Conservation (phyloP, 2,797 vertebrate genomes). For the Selene dorsalis region DNA sequence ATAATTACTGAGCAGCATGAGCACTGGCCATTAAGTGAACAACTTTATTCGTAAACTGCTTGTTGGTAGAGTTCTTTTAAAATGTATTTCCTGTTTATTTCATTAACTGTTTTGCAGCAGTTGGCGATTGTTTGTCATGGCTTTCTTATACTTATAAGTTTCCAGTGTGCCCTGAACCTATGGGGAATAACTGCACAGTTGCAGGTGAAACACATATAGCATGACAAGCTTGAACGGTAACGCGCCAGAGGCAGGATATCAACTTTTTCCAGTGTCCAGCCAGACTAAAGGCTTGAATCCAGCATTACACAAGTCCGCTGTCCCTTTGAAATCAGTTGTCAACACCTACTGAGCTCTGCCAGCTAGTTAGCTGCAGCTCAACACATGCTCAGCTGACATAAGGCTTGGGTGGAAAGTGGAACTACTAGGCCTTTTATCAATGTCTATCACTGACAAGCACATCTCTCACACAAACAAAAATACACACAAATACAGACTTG, state of each 20-base stretch:
- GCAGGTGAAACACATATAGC: background rate
- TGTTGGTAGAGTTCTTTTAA: background rate
- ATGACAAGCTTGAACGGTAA: constrained; percentile 7
- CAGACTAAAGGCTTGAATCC: constrained; percentile 23
- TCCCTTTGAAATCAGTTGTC: constrained; percentile 20
- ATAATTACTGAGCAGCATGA: constrained; percentile 5
- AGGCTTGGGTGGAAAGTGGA: constrained; percentile 22
- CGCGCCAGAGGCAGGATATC: background rate
- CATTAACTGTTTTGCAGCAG: background rate
- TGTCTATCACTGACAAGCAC: background rate
- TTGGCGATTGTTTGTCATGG: background rate
- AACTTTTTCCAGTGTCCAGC: background rate
- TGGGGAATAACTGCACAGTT: background rate
- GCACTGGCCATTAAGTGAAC: constrained; percentile 4
- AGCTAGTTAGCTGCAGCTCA: constrained; percentile 41
- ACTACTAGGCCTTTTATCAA: constrained; percentile 20
- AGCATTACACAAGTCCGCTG: constrained; percentile 11
- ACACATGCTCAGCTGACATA: constrained; percentile 37
- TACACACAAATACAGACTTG: background rate
- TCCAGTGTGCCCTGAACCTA: background rate
- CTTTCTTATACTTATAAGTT: background rate
- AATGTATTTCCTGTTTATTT: background rate
- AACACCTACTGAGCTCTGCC: constrained; percentile 33
- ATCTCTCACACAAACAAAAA: background rate
- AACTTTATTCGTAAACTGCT: background rate